Evolutionary conservation across 1,140 invertebrate genomes (phyloP), one percentile per base, ranked within the genome.

Genomic region (Drosophila albomicans): DNA sequence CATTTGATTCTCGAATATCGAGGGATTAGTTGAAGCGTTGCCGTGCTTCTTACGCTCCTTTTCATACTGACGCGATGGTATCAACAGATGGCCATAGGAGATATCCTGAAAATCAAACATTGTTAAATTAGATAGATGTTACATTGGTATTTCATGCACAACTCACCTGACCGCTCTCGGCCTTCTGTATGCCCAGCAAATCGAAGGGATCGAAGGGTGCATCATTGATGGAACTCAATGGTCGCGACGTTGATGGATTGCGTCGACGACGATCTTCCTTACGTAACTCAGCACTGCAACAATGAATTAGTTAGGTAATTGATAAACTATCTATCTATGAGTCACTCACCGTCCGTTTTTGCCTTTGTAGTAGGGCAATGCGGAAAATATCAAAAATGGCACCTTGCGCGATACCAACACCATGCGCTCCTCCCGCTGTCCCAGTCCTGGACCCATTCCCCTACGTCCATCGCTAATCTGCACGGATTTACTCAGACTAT

Each of bases 301-400:
- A 4, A 2, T 10, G 20, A 68, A 4, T 54, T 16, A 8, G 62
- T 52, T 6, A 61, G 10, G 3, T 7, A 0, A 43, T 8, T 0
- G 0, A 70, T 61, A 51, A 11, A 11, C 6, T 5, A 1, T n/a
- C 8, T 13, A 15, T 2, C 1, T 8, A 7, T 7, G 2, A 10
- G 25, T 11, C 10, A 87, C 78, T 94, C 96, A 96, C 96, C 95
- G 86, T 93, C 94, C 81, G 92, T 94, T 76, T 94, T 94, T 85
- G 94, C 94, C 94, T 93, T 95, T 96, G 72, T 94, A 95, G 90
- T 97, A 97, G 46, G 97, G 96, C 85, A 98, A 94, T 46, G 96
- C 95, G 25, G 97, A 97, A 93, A 97, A 98, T 62, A 98, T 94
- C 74, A 96, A 93, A 93, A 97, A 96, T 38, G 97, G 97, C 94